Evolutionary conservation across 23 tunicate genomes (phyloP).

Genomic region (Corella eumyota): DNA sequence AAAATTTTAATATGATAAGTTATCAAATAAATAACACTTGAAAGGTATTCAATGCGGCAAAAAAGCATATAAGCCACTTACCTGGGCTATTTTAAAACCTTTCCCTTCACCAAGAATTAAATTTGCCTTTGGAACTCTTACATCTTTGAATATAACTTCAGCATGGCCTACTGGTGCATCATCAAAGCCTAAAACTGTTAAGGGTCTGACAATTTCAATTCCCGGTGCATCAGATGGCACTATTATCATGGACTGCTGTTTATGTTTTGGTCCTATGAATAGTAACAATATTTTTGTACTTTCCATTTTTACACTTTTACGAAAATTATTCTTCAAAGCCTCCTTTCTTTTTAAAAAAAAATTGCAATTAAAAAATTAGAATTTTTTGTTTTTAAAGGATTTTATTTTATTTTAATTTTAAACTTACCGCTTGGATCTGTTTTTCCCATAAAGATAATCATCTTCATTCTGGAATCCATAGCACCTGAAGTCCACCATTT

Average conservation of each 20-base stretch:
- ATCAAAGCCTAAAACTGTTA: conserved; percentile 67
- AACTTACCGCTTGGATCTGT: conserved; percentile 27
- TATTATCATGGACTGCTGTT: conserved; percentile 81
- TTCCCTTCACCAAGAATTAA: conserved; percentile 57
- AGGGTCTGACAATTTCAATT: conserved; percentile 54
- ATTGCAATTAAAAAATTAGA: too few relatives aligned
- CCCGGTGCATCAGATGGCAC: conserved; percentile 92
- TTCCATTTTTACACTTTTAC: background rate
- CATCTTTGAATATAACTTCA: conserved; percentile 69
- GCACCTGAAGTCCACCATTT: conserved; percentile 97
- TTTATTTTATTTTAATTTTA: too few relatives aligned
- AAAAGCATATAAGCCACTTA: too few relatives aligned
- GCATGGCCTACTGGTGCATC: conserved; percentile 91
- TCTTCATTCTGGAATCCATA: conserved; percentile 57
- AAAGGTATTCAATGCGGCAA: too few relatives aligned
- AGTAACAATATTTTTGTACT: too few relatives aligned
- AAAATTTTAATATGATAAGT: too few relatives aligned
- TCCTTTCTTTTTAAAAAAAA: too few relatives aligned
- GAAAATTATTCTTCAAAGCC: background rate
- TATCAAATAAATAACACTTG: too few relatives aligned
- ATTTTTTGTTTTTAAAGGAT: too few relatives aligned
- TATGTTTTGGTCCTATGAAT: conserved; percentile 26
- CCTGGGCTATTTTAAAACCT: conserved; percentile 93
- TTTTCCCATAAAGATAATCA: conserved; percentile 86
- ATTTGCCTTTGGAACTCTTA: conserved; percentile 73